A percentile compares a stretch with the other conserved stretches of the same genome.
Conservation (phyloP, 2,113 vertebrate species). For the Lichenostomus cassidix region DNA sequence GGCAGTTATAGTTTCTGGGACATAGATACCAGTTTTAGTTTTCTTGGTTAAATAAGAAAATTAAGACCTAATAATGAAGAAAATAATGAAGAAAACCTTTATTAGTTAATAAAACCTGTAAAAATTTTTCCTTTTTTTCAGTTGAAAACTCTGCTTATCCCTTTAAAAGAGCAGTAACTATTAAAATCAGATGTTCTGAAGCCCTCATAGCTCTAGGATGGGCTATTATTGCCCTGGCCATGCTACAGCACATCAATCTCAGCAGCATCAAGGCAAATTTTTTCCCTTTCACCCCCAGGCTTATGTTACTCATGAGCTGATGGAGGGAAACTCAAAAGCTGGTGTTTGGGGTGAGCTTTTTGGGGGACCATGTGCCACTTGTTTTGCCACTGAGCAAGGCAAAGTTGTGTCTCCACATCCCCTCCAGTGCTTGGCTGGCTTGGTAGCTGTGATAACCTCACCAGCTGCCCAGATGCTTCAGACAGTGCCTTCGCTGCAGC, state of each 20-base stretch:
- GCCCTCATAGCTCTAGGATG: background rate
- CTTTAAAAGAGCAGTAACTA: background rate
- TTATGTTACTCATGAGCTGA: background rate
- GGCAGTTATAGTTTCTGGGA: background rate
- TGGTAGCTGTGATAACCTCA: fast-evolving
- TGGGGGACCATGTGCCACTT: background rate
- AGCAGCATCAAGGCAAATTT: background rate
- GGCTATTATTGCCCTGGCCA: background rate
- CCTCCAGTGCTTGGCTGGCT: background rate
- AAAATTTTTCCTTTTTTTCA: background rate
- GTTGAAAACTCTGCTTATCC: background rate
- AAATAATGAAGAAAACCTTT: background rate
- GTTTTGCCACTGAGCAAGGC: background rate
- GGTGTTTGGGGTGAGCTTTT: background rate
- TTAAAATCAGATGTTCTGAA: background rate
- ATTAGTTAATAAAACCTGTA: background rate
- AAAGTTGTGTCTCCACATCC: background rate
- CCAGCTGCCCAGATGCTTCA: background rate
- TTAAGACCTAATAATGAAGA: background rate
- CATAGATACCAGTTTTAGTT: background rate
- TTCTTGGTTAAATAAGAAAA: too few relatives aligned
- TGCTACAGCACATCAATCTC: background rate
- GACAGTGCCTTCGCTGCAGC: background rate
- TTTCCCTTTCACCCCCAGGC: background rate
- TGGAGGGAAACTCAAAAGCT: background rate